These are phyloP conservation scores for Serilophus lunatus DNA, from an alignment of 2,113 vertebrate genomes.

Conservation along the genomic window DNA sequence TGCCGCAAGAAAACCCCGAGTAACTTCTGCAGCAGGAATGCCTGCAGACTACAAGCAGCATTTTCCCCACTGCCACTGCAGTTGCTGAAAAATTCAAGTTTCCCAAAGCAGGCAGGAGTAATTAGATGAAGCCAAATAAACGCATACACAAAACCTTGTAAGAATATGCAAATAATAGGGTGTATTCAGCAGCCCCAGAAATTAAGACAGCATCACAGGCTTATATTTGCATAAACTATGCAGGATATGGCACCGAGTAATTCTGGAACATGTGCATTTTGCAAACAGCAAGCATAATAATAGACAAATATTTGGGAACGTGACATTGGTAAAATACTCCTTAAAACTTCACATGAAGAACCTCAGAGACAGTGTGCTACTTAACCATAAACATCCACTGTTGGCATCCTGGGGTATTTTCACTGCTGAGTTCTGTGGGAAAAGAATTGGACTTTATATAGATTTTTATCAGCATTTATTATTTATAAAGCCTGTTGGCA, in stretches of 20 bases:
- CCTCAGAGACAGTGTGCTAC: not conserved
- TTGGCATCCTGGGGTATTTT: not conserved
- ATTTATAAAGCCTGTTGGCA: slow-evolving; percentile 54
- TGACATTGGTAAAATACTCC: not conserved
- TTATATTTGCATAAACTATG: slow-evolving; percentile 23
- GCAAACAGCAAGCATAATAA: not conserved
- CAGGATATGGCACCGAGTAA: not conserved
- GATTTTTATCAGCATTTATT: slow-evolving; percentile 60
- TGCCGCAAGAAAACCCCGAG: not conserved
- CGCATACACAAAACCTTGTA: not conserved
- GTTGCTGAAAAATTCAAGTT: slow-evolving; percentile 32
- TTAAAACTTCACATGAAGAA: not conserved
- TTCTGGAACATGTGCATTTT: not conserved
- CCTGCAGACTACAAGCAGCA: not conserved
- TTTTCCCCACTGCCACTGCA: not conserved
- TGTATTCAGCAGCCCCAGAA: not conserved
- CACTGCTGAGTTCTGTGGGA: slow-evolving; percentile 17
- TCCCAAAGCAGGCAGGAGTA: slow-evolving; percentile 17
- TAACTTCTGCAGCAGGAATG: slow-evolving; percentile 13
- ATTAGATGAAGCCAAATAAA: slow-evolving; percentile 47
- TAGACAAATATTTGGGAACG: not conserved
- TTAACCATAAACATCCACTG: not conserved
- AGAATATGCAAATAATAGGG: slow-evolving; percentile 47
- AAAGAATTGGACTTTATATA: slow-evolving; percentile 31
- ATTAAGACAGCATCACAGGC: not conserved